Conservation (phyloP, 2,888 invertebrate species). For the Pandemis cinnamomeana region DNA sequence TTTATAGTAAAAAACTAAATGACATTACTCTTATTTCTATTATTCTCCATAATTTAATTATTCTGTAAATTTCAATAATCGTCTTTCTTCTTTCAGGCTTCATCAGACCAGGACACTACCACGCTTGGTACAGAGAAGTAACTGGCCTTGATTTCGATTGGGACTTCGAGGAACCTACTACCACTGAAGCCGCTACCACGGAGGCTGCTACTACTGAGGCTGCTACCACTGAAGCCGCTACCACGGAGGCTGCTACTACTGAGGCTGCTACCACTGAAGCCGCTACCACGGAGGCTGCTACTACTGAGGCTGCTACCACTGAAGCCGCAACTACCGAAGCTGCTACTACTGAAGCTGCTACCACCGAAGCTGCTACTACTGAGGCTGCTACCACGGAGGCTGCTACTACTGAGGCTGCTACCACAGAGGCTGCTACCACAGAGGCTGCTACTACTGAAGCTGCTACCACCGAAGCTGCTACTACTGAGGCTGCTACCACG, state of each 20-base stretch:
- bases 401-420: too few species aligned
- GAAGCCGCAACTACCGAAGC: background rate
- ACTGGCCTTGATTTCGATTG: constrained; percentile 63
- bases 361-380: background rate
- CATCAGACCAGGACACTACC: constrained; percentile 64
- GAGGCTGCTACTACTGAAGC: background rate
- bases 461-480: background rate
- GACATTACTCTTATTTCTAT: too few species aligned
- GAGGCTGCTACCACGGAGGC: too few species aligned
- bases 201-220: constrained; percentile 15
- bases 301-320: constrained; percentile 11
- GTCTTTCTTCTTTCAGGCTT: constrained; percentile 55
- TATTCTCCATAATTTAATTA: background rate
- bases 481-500: constrained; percentile 1
- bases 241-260: background rate
- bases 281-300: constrained; percentile 1
- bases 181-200: background rate
- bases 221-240: background rate
- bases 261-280: constrained; percentile 10
- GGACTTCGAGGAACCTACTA: constrained; percentile 41
- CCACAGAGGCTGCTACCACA: background rate
- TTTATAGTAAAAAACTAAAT: too few species aligned
- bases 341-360: background rate
- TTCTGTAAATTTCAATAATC: background rate
- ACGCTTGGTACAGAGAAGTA: constrained; percentile 57